These are phyloP conservation scores for Drosophila subquinaria DNA, from an alignment of 2,888 invertebrate genomes.

Conservation along the genomic window DNA sequence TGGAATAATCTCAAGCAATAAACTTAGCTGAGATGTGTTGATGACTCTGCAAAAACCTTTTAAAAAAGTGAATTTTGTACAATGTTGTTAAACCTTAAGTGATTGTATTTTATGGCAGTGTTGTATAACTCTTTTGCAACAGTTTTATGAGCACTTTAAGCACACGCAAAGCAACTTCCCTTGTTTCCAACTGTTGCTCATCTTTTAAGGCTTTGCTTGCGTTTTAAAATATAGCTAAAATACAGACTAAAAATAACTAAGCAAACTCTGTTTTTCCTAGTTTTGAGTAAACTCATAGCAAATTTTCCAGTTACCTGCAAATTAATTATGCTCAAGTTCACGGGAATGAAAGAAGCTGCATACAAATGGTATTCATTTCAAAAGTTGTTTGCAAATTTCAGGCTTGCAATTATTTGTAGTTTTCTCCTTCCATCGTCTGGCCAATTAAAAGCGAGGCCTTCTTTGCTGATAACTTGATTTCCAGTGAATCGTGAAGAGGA, in stretches of 20 bases:
- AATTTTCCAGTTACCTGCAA: constrained; percentile 9
- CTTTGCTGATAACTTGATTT: constrained; percentile 73
- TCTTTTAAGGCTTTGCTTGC: not conserved
- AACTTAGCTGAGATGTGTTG: too few species aligned
- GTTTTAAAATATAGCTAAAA: not conserved
- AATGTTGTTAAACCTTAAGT: not conserved
- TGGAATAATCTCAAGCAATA: too few species aligned
- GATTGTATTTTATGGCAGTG: not conserved
- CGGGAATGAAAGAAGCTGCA: not conserved
- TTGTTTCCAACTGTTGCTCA: not conserved
- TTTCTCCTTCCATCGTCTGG: constrained; percentile 4
- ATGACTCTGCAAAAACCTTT: too few species aligned
- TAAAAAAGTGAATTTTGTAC: not conserved
- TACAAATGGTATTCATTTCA: constrained; percentile 6
- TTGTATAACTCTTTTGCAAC: constrained; percentile 1
- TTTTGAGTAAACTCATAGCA: not conserved
- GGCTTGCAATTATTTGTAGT: constrained; percentile 6
- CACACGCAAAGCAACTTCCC: constrained; percentile 9
- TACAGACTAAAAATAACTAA: constrained; percentile 2
- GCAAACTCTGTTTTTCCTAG: not conserved
- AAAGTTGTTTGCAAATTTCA: constrained; percentile 14
- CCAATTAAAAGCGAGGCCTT: constrained; percentile 57
- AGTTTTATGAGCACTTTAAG: constrained; percentile 11
- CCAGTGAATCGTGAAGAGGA: constrained; percentile 46
- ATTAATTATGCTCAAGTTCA: not conserved